Evolutionary conservation across 2,797 vertebrate genomes (phyloP).

Genomic region (Caiman crocodilus): DNA sequence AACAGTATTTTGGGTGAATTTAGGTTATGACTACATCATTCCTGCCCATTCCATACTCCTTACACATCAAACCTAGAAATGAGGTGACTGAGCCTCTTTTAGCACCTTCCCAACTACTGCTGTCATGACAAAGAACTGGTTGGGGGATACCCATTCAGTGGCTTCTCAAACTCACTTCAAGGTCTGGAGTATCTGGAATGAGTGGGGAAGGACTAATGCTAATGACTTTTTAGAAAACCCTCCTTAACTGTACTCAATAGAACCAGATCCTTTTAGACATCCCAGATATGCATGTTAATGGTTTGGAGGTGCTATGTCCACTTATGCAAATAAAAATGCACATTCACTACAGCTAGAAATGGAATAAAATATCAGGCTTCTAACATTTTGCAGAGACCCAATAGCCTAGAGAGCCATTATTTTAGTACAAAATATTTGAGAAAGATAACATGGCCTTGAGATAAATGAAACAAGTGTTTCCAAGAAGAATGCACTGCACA

Average conservation of each 20-base stretch:
- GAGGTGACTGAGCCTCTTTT: too few relatives aligned
- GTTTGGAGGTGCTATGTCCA: background rate
- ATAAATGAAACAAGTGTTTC: background rate
- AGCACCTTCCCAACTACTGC: too few relatives aligned
- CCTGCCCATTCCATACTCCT: too few relatives aligned
- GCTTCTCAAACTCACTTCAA: too few relatives aligned
- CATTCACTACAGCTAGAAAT: background rate
- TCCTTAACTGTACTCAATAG: background rate
- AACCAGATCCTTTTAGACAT: background rate
- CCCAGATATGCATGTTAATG: background rate
- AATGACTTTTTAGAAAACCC: background rate
- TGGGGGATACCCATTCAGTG: too few relatives aligned
- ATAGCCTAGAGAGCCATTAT: background rate
- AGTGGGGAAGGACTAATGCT: too few relatives aligned
- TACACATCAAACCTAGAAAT: too few relatives aligned
- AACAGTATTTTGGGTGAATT: too few relatives aligned
- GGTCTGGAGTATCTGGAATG: too few relatives aligned
- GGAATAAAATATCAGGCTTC: background rate
- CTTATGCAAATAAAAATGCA: background rate
- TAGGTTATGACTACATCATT: too few relatives aligned
- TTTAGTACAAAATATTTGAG: background rate
- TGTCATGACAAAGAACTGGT: too few relatives aligned
- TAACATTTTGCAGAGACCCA: background rate
- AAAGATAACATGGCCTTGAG: background rate
- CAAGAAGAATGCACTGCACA: background rate